A percentile compares a stretch with the other conserved stretches of the same genome.
Conservation (phyloP, 2,888 invertebrate species). For the Acronicta alni region DNA sequence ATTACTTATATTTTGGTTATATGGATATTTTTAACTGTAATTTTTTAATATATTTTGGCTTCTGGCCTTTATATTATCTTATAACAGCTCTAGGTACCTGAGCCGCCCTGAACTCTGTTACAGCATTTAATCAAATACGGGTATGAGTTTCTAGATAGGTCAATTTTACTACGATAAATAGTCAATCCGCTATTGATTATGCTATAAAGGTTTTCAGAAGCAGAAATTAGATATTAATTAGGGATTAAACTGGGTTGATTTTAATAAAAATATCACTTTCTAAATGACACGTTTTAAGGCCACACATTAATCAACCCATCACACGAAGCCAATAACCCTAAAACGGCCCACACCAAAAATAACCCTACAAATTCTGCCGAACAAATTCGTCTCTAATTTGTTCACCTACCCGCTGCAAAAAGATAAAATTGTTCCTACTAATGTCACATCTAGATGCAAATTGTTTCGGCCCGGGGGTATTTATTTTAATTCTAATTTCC, state of each 20-base stretch:
- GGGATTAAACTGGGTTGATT: neutral
- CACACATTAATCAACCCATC: constrained; percentile 45
- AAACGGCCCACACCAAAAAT: constrained; percentile 43
- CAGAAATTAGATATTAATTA: too few species aligned
- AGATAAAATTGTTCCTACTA: constrained; percentile 77
- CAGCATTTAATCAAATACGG: too few species aligned
- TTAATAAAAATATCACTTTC: neutral
- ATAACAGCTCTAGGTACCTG: too few species aligned
- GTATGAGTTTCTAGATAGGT: too few species aligned
- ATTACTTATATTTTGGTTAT: too few species aligned
- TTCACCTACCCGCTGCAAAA: constrained; percentile 65
- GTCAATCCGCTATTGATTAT: too few species aligned
- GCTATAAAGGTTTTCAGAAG: too few species aligned
- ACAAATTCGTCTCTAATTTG: constrained; percentile 59
- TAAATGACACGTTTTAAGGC: constrained; percentile 17
- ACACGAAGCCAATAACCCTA: constrained; percentile 44
- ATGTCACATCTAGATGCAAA: constrained; percentile 89
- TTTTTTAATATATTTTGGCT: too few species aligned
- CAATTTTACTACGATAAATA: too few species aligned
- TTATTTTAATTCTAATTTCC: constrained; percentile 85
- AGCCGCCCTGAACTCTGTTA: too few species aligned
- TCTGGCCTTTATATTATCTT: too few species aligned
- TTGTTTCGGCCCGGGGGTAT: constrained; percentile 82
- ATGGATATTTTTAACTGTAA: too few species aligned
- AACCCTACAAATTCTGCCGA: constrained; percentile 52